Conservation (phyloP, 2,113 vertebrate genomes). For the Equus przewalskii region DNA sequence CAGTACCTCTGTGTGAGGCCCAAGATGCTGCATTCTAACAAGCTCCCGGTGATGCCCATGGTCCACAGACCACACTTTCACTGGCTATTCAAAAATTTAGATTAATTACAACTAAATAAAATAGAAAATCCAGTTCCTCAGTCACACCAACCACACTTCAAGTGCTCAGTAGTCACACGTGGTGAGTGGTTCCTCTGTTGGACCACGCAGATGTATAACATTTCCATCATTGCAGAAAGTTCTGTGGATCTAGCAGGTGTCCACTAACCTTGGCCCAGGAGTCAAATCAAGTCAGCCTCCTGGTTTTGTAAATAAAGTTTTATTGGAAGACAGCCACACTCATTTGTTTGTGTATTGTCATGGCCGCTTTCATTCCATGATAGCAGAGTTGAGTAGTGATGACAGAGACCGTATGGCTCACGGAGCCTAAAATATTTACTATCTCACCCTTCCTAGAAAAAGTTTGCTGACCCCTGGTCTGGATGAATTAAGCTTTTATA, state of each 20-base stretch:
- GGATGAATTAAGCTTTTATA: not conserved
- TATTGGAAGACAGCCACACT: not conserved
- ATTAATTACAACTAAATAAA: not conserved
- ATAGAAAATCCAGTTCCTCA: not conserved
- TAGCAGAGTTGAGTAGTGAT: not conserved
- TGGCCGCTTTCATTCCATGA: not conserved
- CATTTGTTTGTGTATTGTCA: not conserved
- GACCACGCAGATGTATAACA: not conserved
- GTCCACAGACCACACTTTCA: not conserved
- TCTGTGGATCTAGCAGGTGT: not conserved
- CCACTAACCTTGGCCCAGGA: not conserved
- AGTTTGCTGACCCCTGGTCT: not conserved
- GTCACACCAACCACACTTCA: not conserved
- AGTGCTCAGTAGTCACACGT: not conserved
- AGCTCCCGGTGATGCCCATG: not conserved
- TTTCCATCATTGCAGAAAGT: not conserved
- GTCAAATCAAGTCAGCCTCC: not conserved
- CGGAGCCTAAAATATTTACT: not conserved
- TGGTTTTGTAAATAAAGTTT: conserved; percentile 12
- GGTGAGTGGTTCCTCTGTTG: not conserved
- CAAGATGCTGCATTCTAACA: not conserved
- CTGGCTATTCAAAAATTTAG: not conserved
- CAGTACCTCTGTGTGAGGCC: not conserved
- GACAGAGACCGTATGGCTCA: not conserved
- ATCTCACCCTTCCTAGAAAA: not conserved